These are phyloP conservation scores for Serripes groenlandicus DNA, from an alignment of 2,888 invertebrate species.

Conservation along the genomic window DNA sequence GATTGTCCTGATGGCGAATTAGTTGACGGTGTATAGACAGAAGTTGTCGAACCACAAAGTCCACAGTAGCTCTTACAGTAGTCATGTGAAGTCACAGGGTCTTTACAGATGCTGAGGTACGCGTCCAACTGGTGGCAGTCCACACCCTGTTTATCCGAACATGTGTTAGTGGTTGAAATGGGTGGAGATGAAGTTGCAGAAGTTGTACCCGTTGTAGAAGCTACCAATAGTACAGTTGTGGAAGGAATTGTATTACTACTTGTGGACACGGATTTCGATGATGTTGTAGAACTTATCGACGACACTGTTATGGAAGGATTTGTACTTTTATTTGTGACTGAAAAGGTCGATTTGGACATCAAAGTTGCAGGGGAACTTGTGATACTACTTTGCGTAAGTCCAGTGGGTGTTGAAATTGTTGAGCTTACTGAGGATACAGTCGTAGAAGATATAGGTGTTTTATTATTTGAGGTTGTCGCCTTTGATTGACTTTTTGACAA, in stretches of 20 bases:
- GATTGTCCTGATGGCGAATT: background rate
- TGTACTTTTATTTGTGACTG: background rate
- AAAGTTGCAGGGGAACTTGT: background rate
- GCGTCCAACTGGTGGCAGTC: conserved; percentile 55
- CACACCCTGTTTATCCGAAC: conserved; percentile 51
- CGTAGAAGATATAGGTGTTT: no score
- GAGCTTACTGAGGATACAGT: background rate
- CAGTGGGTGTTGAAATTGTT: no score
- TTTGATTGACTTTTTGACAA: background rate
- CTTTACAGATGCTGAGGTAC: conserved; percentile 42
- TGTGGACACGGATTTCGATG: background rate
- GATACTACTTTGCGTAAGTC: background rate
- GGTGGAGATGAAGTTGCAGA: background rate
- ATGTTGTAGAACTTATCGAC: background rate
- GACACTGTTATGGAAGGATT: background rate
- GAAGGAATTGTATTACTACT: background rate
- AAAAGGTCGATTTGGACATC: background rate
- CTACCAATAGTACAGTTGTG: background rate
- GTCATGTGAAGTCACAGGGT: conserved; percentile 29
- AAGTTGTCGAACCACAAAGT: conserved; percentile 39
- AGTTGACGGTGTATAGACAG: background rate
- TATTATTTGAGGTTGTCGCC: background rate
- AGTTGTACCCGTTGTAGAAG: no score
- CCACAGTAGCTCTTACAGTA: conserved; percentile 60
- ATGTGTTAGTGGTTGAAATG: background rate